Base-by-base conservation (phyloP, 2,797 vertebrate species). In the Semotilus atromaculatus region DNA sequence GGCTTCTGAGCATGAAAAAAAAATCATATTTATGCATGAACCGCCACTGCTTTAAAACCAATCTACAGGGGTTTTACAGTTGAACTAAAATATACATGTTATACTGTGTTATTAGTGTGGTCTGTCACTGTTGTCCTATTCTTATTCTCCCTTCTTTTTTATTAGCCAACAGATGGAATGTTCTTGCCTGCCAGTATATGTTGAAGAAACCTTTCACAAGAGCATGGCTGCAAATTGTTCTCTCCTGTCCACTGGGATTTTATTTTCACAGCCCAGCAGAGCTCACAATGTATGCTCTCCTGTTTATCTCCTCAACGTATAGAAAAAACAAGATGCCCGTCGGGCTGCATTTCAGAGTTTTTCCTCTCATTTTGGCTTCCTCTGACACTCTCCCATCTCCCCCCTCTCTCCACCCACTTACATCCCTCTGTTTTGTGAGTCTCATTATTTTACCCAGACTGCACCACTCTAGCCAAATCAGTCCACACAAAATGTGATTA, bases 101-200 rank as follows among this genome's bases (percentile, higher is more conserved):
- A 36, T 36, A 18, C 62, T 0, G 5, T 31, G 9, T n/a, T 67
- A 53, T 80, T 80, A 80, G 64, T 67, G 29, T 68, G 78, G 45
- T 68, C 13, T 38, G 23, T 60, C 53, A 79, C 34, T 60, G 29
- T 60, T 62, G 74, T 21, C 55, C 40, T 78, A 36, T 79, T 71
- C 73, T 48, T 60, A 11, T 6, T 84, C 82, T 75, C 73, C 86
- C 89, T 88, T 79, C 89, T 89, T 66, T 79, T 79, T 79, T 66
- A 93, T 91, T 91, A 88, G 88, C 85, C 80, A 83, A 86, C 92
- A 94, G 90, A 94, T 93, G 92, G 90, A 85, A 87, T 67, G 83
- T 73, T 84, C 82, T 70, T 71, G 45, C 88, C 86, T 92, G 88
- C 86, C 88, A 87, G 81, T 90, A 76, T 90, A 76, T 90, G 91